Conservation (phyloP, 2,888 invertebrate genomes). For the Tetanocera ferruginea region DNA sequence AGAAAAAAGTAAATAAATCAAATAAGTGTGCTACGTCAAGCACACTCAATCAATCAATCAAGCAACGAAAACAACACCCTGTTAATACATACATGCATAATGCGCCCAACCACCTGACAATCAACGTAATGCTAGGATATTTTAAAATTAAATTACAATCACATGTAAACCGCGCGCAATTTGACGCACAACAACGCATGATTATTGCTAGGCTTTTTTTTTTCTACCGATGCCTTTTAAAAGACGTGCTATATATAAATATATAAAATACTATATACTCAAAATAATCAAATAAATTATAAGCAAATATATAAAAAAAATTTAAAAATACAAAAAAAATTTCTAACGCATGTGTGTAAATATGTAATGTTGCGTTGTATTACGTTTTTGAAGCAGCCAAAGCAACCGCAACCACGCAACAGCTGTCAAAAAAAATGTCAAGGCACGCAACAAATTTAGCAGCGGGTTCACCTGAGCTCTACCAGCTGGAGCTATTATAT, state of each 20-base stretch:
- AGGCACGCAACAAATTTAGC: conserved; percentile 22
- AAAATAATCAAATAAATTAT: conserved; percentile 18
- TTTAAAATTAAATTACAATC: conserved; percentile 4
- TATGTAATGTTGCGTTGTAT: conserved; percentile 17
- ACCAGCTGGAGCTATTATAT: neutral
- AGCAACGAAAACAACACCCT: neutral
- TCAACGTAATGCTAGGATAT: neutral
- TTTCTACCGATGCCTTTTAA: too few species aligned
- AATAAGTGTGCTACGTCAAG: neutral
- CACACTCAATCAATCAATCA: neutral
- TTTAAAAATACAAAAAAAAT: neutral
- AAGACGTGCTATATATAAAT: neutral
- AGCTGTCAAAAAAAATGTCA: conserved; percentile 48
- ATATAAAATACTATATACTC: neutral
- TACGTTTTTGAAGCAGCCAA: conserved; percentile 28
- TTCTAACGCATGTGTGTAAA: neutral
- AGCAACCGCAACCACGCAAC: conserved; percentile 43
- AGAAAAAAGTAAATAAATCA: neutral
- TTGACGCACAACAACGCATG: neutral
- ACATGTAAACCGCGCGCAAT: neutral
- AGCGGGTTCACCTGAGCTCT: neutral
- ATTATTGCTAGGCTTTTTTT: too few species aligned
- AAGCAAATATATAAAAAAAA: neutral
- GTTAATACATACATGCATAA: too few species aligned
- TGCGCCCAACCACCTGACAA: neutral